Conservation (phyloP, 2,113 vertebrate genomes). For the Oryzias javanicus region DNA sequence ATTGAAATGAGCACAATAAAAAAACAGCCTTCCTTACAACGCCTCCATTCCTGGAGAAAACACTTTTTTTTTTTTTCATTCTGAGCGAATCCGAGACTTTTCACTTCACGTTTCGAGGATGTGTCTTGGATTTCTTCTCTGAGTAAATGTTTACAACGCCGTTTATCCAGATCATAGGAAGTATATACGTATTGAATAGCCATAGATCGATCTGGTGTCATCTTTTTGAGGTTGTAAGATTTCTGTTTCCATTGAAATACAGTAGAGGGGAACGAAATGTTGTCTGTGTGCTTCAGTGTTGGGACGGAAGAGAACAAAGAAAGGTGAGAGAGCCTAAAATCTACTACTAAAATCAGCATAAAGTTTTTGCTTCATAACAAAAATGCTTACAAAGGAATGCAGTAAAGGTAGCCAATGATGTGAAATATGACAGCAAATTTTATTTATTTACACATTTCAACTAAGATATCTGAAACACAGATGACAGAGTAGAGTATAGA, state of each 20-base stretch:
- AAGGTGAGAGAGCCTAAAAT: not conserved
- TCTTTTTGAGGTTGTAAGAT: slow-evolving; percentile 2
- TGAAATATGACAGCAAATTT: no score
- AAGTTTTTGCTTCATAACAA: no score
- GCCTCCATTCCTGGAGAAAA: slow-evolving; percentile 57
- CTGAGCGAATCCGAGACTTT: slow-evolving; percentile 19
- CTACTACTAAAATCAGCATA: no score
- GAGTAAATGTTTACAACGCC: slow-evolving; percentile 4
- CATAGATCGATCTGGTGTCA: not conserved
- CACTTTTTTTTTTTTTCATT: not conserved
- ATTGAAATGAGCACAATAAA: slow-evolving; percentile 77
- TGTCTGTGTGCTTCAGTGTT: slow-evolving; percentile 1
- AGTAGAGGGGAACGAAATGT: not conserved
- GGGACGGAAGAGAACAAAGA: not conserved
- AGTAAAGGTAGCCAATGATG: no score
- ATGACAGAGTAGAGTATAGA: no score
- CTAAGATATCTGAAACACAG: no score
- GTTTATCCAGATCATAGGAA: not conserved
- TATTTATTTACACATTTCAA: no score
- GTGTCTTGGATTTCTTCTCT: slow-evolving; percentile 1
- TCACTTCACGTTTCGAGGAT: slow-evolving; percentile 9
- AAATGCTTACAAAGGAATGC: no score
- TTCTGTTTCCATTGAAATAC: slow-evolving; percentile 2
- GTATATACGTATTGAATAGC: not conserved
- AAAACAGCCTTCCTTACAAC: slow-evolving; percentile 67